Base-by-base conservation (phyloP, 1,140 invertebrate genomes). In the Vollenhovia emeryi region DNA sequence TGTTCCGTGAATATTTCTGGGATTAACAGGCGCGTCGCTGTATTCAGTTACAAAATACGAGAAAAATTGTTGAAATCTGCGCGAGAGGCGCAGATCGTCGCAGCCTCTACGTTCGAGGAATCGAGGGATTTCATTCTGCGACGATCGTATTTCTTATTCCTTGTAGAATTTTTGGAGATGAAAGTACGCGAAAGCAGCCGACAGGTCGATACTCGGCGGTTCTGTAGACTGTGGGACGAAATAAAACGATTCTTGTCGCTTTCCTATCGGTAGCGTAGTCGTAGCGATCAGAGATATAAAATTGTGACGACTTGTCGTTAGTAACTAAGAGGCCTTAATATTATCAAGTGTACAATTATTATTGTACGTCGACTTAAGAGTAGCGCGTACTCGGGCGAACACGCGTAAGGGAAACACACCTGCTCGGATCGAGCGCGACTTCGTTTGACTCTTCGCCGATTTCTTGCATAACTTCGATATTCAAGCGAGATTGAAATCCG, bases 271-370 rank as follows among this genome's bases (percentile, higher is more conserved):
- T 71, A 82, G 66, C 76, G 66, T 82, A 74, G 68, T 85, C 21
- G 82, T 90, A 92, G 89, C 79, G 87, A 86, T 92, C 89, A 36
- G 88, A 90, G 45, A 84, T 90, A 87, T 90, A 87, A 92, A 87
- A 89, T 89, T 91, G 91, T 90, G 91, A 92, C 92, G 92, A 94
- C 91, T 89, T 91, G 93, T 93, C 89, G 91, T 93, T 94, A 94
- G 93, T 90, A 94, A 94, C 93, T 94, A 94, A 94, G 93, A 94
- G 93, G 93, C 93, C 93, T 94, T 94, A 94, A 94, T 92, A 93
- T 79, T 94, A 94, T 93, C 91, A 92, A 86, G 88, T 93, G 93
- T 91, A 93, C 87, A 85, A 90, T 92, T 90, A 88, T 90, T 75
- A 90, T 86, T 75, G 76, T 40, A 80, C 27, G 36, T 89, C 24